phyloP scores from a whole-genome alignment of 2,797 vertebrate genomes.

The Kryptolebias ocellatus region DNA sequence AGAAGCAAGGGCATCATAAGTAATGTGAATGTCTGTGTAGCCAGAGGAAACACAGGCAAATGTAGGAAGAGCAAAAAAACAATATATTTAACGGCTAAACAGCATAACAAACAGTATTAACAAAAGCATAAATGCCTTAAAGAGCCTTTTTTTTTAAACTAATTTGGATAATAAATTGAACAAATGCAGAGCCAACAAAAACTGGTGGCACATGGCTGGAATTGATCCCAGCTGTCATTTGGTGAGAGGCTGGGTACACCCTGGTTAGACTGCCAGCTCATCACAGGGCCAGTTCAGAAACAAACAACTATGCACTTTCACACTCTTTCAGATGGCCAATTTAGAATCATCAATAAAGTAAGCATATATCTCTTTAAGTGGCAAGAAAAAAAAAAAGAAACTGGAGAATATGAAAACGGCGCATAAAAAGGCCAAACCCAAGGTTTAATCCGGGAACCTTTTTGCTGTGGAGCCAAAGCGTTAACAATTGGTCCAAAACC shows the following conservation, averaged over 20 bases:
- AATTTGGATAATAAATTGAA: conserved; percentile 2
- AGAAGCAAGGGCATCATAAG: conserved; percentile 17
- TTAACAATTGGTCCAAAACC: not conserved
- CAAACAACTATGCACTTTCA: conserved; percentile 6
- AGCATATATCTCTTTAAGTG: not conserved
- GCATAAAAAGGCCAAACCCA: not conserved
- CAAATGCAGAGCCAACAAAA: conserved; percentile 6
- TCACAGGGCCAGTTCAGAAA: not conserved
- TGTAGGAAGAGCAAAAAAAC: not conserved
- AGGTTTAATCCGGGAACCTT: not conserved
- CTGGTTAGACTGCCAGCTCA: conserved; percentile 5
- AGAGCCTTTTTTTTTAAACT: not conserved
- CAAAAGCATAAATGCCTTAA: not conserved
- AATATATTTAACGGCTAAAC: not conserved
- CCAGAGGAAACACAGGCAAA: conserved; percentile 8
- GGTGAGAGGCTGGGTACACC: conserved; percentile 1
- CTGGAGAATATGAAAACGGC: not conserved
- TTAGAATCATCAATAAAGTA: conserved; percentile 2
- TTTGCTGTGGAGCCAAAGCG: not conserved
- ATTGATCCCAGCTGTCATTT: conserved; percentile 8
- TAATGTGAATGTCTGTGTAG: conserved; percentile 22
- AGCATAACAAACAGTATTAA: not conserved
- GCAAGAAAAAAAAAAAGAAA: not conserved
- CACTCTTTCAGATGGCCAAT: not conserved
- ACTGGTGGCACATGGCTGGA: conserved; percentile 5